A percentile compares a stretch with the other conserved stretches of the same genome.
Conservation (phyloP, 2,888 invertebrate genomes). For the Miltochrista miniata region DNA sequence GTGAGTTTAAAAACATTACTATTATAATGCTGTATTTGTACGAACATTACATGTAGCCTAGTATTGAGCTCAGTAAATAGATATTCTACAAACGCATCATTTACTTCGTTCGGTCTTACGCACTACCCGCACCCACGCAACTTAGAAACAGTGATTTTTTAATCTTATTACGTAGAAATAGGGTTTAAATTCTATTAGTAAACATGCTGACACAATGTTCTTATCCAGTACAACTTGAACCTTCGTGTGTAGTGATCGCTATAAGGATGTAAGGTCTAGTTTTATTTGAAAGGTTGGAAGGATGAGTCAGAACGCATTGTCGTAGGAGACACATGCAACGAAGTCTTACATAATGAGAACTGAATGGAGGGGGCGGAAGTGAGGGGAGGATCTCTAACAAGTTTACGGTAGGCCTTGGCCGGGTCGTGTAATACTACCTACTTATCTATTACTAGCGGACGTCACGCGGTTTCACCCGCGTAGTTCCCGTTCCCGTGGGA, state of each 20-base stretch:
- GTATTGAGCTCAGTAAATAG: too few relatives aligned
- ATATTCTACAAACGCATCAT: conserved; percentile 36
- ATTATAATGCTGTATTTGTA: too few relatives aligned
- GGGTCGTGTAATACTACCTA: too few relatives aligned
- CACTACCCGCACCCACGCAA: conserved; percentile 34
- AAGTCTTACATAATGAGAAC: conserved; percentile 45
- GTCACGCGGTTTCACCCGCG: too few relatives aligned
- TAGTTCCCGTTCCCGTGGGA: too few relatives aligned
- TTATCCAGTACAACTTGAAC: conserved; percentile 9
- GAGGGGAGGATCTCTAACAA: conserved; percentile 40
- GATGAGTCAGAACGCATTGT: conserved; percentile 40
- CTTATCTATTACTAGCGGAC: too few relatives aligned
- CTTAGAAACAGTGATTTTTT: not conserved
- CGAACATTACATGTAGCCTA: too few relatives aligned
- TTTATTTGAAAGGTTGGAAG: conserved; percentile 6
- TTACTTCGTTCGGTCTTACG: conserved; percentile 33
- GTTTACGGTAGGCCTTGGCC: conserved; percentile 45
- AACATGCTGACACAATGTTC: conserved; percentile 7
- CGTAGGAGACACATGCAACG: conserved; percentile 41
- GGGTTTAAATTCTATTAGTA: conserved; percentile 16
- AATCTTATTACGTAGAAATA: conserved; percentile 8
- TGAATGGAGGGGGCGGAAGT: conserved; percentile 26
- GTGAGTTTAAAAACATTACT: too few relatives aligned
- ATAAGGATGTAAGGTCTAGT: conserved; percentile 9
- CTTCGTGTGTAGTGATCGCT: not conserved